Evolutionary conservation across 1,140 invertebrate species (phyloP), one percentile per base, ranked within the genome.

Genomic region (Papilio polyxenes): DNA sequence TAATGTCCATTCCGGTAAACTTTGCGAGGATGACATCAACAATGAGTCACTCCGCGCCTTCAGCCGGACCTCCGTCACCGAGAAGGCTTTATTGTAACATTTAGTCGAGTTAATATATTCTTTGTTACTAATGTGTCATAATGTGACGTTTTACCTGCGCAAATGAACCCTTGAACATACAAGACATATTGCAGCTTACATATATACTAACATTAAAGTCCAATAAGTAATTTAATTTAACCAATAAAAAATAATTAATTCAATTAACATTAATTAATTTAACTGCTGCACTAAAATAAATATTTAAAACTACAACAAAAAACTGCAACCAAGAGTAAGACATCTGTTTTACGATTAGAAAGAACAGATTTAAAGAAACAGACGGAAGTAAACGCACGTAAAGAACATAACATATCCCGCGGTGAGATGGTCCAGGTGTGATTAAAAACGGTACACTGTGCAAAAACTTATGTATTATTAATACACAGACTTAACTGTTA

Each of bases 61-160:
- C 65, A 72, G 31, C 65, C 65, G 65, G 65, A 72, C 65, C 65
- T 72, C 65, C 8, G 40, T 7, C 40, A n/a, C n/a, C 1, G 8
- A 31, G 65, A n/a, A 37, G 23, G 65, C 13, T 72, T 31, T 72
- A 72, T 31, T 23, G 20, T 65, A 62, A 59, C 56, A 23, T 65
- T 31, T 69, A 15, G 40, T 40, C 13, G 62, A 65, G 62, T 65
- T 31, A 31, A 62, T 65, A 23, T 65, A 23, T 65, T 23, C 62
- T 65, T 17, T 56, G 15, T 56, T 65, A 65, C 62, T 8, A 65
- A 65, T 65, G 62, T 65, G 62, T 65, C 62, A 65, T 31, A 23
- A 62, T 20, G 59, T 62, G 23, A 7, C n/a, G 3, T 62, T 62
- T 62, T 20, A 23, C 56, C 59, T 62, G 59, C 20, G 59, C 20